Percentiles rank a stretch among this genome's conserved stretches.
Evolutionary conservation across 1,140 invertebrate species (phyloP).

Genomic region (Lepidurus couesii): DNA sequence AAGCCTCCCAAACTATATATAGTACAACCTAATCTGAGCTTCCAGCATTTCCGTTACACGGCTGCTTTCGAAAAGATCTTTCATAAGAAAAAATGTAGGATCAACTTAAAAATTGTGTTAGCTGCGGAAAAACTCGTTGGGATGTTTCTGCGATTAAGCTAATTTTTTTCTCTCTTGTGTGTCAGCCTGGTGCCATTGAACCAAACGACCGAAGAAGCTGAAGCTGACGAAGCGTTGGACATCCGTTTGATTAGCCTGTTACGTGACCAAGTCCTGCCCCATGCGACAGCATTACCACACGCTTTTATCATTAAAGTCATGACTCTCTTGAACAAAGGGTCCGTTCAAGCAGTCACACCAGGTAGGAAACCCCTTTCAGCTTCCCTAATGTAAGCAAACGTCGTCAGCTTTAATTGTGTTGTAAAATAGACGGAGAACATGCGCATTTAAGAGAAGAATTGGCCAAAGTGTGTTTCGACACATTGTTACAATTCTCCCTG

Average conservation of each 20-base stretch:
- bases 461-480: constrained; percentile 93
- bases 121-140: too few relatives aligned
- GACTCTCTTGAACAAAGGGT: constrained; percentile 84
- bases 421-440: constrained; percentile 65
- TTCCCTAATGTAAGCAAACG: not conserved
- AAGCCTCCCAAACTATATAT: too few relatives aligned
- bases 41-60: too few relatives aligned
- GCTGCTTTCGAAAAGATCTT: too few relatives aligned
- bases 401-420: constrained; percentile 26
- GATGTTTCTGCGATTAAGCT: not conserved
- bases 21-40: too few relatives aligned
- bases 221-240: constrained; percentile 75
- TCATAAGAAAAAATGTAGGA: too few relatives aligned
- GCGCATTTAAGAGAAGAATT: constrained; percentile 86
- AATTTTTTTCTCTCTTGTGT: constrained; percentile 30
- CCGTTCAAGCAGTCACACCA: constrained; percentile 80
- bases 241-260: constrained; percentile 81
- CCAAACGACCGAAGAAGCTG: constrained; percentile 71
- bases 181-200: constrained; percentile 54
- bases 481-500: constrained; percentile 82
- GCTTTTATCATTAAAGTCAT: constrained; percentile 83
- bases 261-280: constrained; percentile 76
- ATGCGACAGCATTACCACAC: constrained; percentile 69
- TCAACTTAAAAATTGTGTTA: too few relatives aligned
- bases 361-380: constrained; percentile 39